Base-by-base conservation (phyloP, 2,888 invertebrate species). In the Caenorhabditis imperialis region DNA sequence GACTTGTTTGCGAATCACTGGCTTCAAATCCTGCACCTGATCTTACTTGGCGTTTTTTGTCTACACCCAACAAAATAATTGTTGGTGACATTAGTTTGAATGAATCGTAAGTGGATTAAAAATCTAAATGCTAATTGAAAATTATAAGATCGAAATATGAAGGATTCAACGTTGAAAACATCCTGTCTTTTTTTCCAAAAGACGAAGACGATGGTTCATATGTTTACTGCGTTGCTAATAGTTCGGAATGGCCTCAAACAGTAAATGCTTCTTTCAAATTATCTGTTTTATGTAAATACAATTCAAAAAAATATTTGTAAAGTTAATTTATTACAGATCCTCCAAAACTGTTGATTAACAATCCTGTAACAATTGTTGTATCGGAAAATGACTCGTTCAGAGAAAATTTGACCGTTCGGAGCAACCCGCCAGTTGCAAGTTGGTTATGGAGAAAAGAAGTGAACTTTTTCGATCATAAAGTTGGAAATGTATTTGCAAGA, bases 21-120 rank as follows among this genome's bases (percentile, higher is more conserved):
- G 81, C 82, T 10, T 83, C 87, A 2, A 87, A 87, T 63, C 87
- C 87, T n/a, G 78, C 84, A 22, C 81, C 86, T n/a, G 79, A 83
- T 2, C 75, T 83, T 12, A 47, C 63, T 5, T 83, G 81, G 81
- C 61, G 75, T 18, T 79, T 81, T 44, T 65, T 72, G 35, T 77
- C 77, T 30, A 3, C 75, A 75, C 48, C 79, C 75, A 45, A 63
- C 0, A 42, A 54, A 16, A 69, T 77, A 8, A 55, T 75, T 58
- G 62, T 50, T 2, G 83, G 83, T 38, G 81, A 82, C 45, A 78
- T 77, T 4, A 77, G 73, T 42, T 44, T 78, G 30, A 84, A 84
- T 54, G 81, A 82, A 47, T 81, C 82, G 81, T 81, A 38, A 35
- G 77, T 37, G 44, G 25, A 23, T 12, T 12, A 25, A 25, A 47